Evolutionary conservation across 1,140 invertebrate species (phyloP).

Genomic region (Rhopalosiphum padi): DNA sequence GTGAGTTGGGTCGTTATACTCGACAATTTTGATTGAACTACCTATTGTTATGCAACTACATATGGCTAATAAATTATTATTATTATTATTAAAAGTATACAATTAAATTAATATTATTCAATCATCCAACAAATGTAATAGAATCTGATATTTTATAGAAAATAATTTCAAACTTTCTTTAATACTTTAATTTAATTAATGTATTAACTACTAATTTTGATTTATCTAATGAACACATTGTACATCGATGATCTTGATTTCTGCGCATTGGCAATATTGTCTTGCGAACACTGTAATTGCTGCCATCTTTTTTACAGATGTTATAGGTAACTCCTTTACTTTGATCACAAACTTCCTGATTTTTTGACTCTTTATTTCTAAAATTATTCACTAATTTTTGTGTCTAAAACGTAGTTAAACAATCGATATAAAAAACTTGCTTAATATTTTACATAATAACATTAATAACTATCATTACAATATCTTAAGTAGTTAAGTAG

Average conservation of each 20-base stretch:
- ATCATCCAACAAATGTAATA: not conserved
- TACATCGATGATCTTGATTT: not conserved
- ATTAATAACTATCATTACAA: too few species aligned
- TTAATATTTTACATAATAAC: not conserved
- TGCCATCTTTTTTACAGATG: not conserved
- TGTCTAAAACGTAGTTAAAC: not conserved
- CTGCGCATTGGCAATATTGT: not conserved
- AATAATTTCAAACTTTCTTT: not conserved
- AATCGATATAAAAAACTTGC: not conserved
- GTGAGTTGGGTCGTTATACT: too few species aligned
- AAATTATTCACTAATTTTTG: not conserved
- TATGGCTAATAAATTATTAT: too few species aligned
- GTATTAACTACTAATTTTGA: not conserved
- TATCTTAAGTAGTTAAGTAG: too few species aligned
- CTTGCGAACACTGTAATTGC: slow-evolving; percentile 10
- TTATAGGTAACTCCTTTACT: not conserved
- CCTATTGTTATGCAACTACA: too few species aligned
- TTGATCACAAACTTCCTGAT: not conserved
- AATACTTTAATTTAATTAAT: not conserved
- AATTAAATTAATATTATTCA: not conserved
- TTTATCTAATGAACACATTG: not conserved
- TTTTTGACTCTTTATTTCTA: not conserved
- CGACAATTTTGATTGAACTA: too few species aligned
- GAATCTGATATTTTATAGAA: not conserved
- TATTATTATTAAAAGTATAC: too few species aligned